These are phyloP conservation scores for Nomia melanderi DNA, from an alignment of 1,140 invertebrate species.

Conservation along the genomic window DNA sequence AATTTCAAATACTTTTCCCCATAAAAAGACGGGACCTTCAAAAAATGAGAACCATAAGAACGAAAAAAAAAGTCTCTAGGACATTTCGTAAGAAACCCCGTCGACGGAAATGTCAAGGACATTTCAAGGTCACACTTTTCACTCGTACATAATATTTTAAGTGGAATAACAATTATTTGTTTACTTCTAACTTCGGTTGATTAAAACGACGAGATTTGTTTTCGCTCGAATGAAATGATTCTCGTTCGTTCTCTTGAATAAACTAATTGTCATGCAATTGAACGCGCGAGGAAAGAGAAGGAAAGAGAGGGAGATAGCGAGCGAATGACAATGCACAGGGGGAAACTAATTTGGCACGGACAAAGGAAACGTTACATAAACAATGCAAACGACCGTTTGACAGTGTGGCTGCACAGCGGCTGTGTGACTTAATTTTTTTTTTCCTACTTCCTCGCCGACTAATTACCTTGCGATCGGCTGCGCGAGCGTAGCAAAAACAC, in stretches of 20 bases:
- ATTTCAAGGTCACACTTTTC: background rate
- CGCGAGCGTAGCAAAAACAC: constrained; percentile 39
- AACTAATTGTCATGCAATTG: background rate
- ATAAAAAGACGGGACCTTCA: background rate
- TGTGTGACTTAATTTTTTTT: constrained; percentile 22
- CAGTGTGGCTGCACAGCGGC: too few relatives aligned
- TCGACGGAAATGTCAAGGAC: background rate
- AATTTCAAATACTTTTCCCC: background rate
- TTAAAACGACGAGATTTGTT: background rate
- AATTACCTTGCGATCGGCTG: constrained; percentile 42
- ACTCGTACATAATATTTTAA: background rate
- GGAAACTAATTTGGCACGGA: constrained; percentile 25
- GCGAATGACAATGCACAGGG: constrained; percentile 5
- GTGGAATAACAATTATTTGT: background rate
- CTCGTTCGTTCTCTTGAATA: background rate
- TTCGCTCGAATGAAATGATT: background rate
- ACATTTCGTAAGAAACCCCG: too few relatives aligned
- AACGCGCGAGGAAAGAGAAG: background rate
- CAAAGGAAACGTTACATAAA: constrained; percentile 36
- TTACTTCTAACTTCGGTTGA: too few relatives aligned
- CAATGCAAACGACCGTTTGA: constrained; percentile 11
- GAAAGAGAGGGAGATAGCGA: background rate
- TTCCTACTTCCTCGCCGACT: background rate
- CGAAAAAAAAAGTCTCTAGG: background rate
- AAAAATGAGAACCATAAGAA: background rate